These are phyloP conservation scores for Peromyscus eremicus DNA, from an alignment of 2,797 vertebrate genomes.

Conservation along the genomic window DNA sequence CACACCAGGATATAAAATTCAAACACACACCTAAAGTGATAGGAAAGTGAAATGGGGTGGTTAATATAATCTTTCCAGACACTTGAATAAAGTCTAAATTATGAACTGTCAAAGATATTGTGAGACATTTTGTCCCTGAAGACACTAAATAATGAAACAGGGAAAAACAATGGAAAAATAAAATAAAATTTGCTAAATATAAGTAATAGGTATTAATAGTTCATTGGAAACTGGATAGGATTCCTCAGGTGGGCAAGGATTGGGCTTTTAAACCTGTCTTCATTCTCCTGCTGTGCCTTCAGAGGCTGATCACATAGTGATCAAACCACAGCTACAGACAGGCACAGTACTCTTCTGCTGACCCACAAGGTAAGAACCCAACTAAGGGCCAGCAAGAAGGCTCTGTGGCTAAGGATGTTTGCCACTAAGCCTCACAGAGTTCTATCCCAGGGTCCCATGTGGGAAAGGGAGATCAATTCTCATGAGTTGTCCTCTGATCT, in stretches of 20 bases:
- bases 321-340: background rate
- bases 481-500: background rate
- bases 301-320: slow-evolving; percentile 69
- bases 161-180: slow-evolving; percentile 4
- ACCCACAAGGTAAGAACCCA: slow-evolving; percentile 82
- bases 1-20: slow-evolving; percentile 35
- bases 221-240: background rate
- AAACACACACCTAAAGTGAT: background rate
- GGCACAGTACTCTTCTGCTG: slow-evolving; percentile 84
- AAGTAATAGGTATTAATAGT: background rate
- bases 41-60: background rate
- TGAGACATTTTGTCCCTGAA: slow-evolving; percentile 18
- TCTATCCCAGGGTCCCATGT: background rate
- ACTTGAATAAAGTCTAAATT: slow-evolving; percentile 44
- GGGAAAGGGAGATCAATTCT: background rate
- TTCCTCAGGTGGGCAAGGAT: slow-evolving; percentile 57
- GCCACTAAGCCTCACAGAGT: background rate
- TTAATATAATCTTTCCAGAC: background rate
- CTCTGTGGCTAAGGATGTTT: too few species aligned
- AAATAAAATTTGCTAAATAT: slow-evolving; percentile 51
- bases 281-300: slow-evolving; percentile 60
- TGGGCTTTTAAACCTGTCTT: slow-evolving; percentile 42
- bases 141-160: background rate
- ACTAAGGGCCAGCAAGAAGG: slow-evolving; percentile 5
- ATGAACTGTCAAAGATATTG: slow-evolving; percentile 22